Percentiles rank a stretch among this genome's conserved stretches.
phyloP scores from a whole-genome alignment of 2,797 vertebrate genomes.

The Amblyraja radiata region DNA sequence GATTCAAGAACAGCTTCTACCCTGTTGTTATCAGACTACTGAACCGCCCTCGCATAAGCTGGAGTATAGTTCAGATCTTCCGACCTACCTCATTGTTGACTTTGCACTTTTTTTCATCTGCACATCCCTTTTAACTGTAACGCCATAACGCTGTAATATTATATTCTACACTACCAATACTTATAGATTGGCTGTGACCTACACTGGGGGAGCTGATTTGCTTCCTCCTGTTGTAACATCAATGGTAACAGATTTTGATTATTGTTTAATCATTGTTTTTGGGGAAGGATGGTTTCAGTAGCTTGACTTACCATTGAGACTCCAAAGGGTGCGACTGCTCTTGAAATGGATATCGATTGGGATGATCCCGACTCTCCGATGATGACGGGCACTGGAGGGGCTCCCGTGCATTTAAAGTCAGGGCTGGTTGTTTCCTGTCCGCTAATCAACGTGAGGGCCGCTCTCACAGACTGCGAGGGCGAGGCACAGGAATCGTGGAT shows the following conservation, averaged over 20 bases:
- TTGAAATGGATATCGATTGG: conserved; percentile 61
- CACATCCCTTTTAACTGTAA: no score
- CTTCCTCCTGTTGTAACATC: background rate
- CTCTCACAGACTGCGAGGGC: conserved; percentile 56
- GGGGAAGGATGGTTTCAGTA: background rate
- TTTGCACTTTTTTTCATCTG: no score
- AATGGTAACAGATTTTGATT: background rate
- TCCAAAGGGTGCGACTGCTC: conserved; percentile 58
- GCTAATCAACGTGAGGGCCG: conserved; percentile 54
- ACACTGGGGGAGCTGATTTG: no score
- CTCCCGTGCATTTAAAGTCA: conserved; percentile 45
- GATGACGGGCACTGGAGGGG: conserved; percentile 55
- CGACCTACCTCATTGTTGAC: no score
- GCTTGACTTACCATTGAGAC: conserved; percentile 58
- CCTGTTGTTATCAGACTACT: no score
- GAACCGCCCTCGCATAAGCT: no score
- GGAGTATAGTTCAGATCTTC: no score
- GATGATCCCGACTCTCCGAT: conserved; percentile 65
- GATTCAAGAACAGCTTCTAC: no score
- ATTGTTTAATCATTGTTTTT: background rate
- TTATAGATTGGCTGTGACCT: no score
- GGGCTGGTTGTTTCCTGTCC: conserved; percentile 41
- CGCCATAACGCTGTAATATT: no score
- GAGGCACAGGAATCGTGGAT: conserved; percentile 65
- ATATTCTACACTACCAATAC: no score